Conservation (phyloP, 2,888 invertebrate genomes). For the Leptinotarsa tumamoca region DNA sequence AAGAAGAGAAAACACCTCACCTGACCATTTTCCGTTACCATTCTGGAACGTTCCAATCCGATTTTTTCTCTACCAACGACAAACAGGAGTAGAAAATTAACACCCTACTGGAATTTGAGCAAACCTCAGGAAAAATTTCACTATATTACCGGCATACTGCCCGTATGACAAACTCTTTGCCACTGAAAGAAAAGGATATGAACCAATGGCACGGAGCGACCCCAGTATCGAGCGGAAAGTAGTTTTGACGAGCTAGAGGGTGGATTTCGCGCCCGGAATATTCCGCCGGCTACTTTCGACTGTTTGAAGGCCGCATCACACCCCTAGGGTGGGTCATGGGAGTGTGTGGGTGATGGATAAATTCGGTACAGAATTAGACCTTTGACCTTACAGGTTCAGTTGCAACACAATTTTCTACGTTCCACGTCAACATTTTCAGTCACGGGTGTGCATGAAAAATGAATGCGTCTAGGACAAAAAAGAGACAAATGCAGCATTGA, state of each 20-base stretch:
- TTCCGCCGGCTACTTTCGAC: slow-evolving; percentile 11
- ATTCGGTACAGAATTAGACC: slow-evolving; percentile 29
- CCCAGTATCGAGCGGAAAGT: slow-evolving; percentile 65
- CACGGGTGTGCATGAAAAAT: too few relatives aligned
- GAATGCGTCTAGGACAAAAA: too few relatives aligned
- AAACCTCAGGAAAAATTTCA: slow-evolving; percentile 51
- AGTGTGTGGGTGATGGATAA: slow-evolving; percentile 7
- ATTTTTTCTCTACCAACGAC: slow-evolving; percentile 35
- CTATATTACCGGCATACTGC: slow-evolving; percentile 58
- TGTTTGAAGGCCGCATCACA: slow-evolving; percentile 12
- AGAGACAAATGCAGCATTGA: too few relatives aligned
- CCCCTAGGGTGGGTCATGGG: background rate
- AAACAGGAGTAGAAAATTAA: slow-evolving; percentile 23
- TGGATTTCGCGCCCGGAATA: slow-evolving; percentile 29
- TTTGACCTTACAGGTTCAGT: slow-evolving; percentile 4
- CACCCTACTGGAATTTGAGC: slow-evolving; percentile 44
- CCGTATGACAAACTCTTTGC: slow-evolving; percentile 57
- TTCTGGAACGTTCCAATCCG: slow-evolving; percentile 49
- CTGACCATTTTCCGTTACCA: slow-evolving; percentile 66
- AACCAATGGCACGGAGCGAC: slow-evolving; percentile 62
- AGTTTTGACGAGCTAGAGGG: slow-evolving; percentile 58
- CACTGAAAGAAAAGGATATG: slow-evolving; percentile 53
- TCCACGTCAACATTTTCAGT: too few relatives aligned
- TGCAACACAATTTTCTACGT: background rate
- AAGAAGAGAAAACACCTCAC: slow-evolving; percentile 49